These are phyloP conservation scores for Neosilurus mollespiculum DNA, from an alignment of 2,797 vertebrate genomes.

Conservation along the genomic window DNA sequence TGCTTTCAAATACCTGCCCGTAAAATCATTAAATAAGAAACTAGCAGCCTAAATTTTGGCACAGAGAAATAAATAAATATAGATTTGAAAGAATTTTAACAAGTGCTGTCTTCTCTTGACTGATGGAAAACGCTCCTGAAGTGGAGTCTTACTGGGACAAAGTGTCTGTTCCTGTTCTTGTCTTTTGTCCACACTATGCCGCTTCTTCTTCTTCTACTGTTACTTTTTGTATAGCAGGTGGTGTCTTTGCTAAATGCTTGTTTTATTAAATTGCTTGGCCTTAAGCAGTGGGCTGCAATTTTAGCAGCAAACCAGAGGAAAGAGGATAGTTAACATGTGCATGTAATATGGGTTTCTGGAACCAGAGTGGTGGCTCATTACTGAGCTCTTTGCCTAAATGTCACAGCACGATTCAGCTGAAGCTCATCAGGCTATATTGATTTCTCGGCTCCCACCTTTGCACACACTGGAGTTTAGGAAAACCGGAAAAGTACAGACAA, in stretches of 20 bases:
- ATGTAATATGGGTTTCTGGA: constrained; percentile 10
- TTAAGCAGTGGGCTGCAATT: constrained; percentile 6
- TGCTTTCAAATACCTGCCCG: too few relatives aligned
- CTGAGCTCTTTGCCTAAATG: constrained; percentile 29
- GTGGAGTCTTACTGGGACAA: neutral
- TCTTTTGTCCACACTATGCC: neutral
- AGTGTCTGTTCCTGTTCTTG: neutral
- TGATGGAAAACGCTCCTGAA: neutral
- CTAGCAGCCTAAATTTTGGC: too few relatives aligned
- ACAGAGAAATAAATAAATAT: too few relatives aligned
- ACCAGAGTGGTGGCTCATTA: constrained; percentile 12
- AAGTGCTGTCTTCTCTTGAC: too few relatives aligned
- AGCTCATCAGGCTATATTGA: constrained; percentile 11
- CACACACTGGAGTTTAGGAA: neutral
- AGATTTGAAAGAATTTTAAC: too few relatives aligned
- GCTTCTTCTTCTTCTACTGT: neutral
- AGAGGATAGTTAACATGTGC: neutral
- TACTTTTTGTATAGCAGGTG: constrained; percentile 3
- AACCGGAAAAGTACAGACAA: neutral
- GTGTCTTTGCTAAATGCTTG: neutral
- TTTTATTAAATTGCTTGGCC: constrained; percentile 3
- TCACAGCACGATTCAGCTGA: constrained; percentile 24
- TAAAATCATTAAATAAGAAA: too few relatives aligned
- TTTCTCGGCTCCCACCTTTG: constrained; percentile 1
- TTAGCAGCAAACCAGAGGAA: constrained; percentile 21